These are phyloP conservation scores for Leucosticte australis DNA, from an alignment of 2,113 vertebrate species.

Conservation along the genomic window DNA sequence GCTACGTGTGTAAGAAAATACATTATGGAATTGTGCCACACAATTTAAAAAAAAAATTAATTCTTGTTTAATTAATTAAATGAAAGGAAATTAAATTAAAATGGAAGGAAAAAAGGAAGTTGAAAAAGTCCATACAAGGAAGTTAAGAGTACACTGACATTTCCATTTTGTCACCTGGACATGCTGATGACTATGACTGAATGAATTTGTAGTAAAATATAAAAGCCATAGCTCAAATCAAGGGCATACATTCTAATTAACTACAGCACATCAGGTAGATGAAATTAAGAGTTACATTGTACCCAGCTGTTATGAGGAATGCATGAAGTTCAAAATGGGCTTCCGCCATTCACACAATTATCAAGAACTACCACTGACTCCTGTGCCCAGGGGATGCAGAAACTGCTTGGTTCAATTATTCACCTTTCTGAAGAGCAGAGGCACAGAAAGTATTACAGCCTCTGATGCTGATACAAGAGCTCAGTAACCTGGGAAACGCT, in stretches of 20 bases:
- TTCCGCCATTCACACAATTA: not conserved
- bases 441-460: not conserved
- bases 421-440: not conserved
- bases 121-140: not conserved
- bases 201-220: not conserved
- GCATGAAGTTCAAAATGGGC: not conserved
- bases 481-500: not conserved
- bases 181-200: not conserved
- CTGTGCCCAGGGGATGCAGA: not conserved
- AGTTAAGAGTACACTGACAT: not conserved
- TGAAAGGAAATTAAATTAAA: not conserved
- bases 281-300: not conserved
- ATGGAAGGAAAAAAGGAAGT: not conserved
- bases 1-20: not conserved
- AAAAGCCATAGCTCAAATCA: not conserved
- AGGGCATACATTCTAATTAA: not conserved
- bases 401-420: not conserved
- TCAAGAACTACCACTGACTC: not conserved
- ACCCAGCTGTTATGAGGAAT: not conserved
- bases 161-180: not conserved
- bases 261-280: not conserved
- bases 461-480: not conserved
- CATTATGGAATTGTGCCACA: not conserved
- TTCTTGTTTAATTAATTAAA: not conserved
- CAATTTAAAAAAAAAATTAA: fast-evolving